A percentile compares a stretch with the other conserved stretches of the same genome.
Conservation (phyloP, 2,113 vertebrate genomes). For the Megaceryle torquata region DNA sequence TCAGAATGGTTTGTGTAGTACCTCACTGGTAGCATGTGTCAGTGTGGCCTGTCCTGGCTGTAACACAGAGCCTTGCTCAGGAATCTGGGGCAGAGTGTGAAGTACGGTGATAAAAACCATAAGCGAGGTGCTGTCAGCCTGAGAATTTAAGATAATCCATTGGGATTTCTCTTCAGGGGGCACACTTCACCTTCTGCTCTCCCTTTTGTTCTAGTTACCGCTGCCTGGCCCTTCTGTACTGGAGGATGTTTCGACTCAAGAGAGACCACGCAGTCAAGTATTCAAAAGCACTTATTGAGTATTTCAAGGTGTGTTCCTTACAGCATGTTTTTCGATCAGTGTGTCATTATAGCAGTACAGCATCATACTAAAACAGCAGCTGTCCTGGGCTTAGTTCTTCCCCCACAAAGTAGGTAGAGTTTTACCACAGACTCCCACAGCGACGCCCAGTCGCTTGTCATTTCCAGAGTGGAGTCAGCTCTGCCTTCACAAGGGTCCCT, state of each 20-base stretch:
- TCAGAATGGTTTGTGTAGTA: not conserved
- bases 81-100: not conserved
- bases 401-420: not conserved
- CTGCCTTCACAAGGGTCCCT: not conserved
- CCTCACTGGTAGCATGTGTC: not conserved
- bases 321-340: not conserved
- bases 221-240: slow-evolving; percentile 95
- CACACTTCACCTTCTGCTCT: not conserved
- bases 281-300: slow-evolving; percentile 94
- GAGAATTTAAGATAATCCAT: not conserved
- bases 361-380: not conserved
- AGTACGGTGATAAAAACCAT: not conserved
- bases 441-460: not conserved
- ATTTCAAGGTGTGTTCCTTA: slow-evolving; percentile 87
- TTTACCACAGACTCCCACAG: not conserved
- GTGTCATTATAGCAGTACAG: not conserved
- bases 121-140: not conserved
- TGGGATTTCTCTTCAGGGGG: not conserved
- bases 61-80: not conserved
- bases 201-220: slow-evolving; percentile 81
- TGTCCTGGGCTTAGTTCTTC: not conserved
- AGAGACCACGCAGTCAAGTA: slow-evolving; percentile 96
- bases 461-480: not conserved
- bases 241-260: slow-evolving; percentile 98
- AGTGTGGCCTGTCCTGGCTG: not conserved